Evolutionary conservation across 2,888 invertebrate genomes (phyloP).

Genomic region (Drosophila seclusa): DNA sequence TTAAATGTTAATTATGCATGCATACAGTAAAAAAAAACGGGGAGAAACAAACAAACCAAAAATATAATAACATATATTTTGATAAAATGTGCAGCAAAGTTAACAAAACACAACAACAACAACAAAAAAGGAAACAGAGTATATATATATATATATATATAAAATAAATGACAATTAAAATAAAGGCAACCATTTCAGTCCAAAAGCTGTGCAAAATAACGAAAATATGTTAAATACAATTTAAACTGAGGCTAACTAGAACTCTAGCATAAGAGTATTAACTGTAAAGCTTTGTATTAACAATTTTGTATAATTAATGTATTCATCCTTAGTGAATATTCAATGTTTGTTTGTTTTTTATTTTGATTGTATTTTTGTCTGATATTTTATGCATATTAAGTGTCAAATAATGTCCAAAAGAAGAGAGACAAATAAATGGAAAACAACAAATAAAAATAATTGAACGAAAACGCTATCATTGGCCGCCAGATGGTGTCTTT

Average conservation of each 20-base stretch:
- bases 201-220: conserved; percentile 13
- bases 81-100: conserved; percentile 28
- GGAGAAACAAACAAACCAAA: neutral
- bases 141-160: neutral
- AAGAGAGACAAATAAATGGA: conserved; percentile 40
- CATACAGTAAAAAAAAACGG: neutral
- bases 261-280: conserved; percentile 8
- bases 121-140: neutral
- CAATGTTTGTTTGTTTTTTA: conserved; percentile 2
- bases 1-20: conserved; percentile 24
- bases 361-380: conserved; percentile 49
- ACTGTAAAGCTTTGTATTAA: conserved; percentile 31
- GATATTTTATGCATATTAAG: conserved; percentile 42
- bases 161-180: conserved; percentile 2
- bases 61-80: conserved; percentile 57
- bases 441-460: conserved; percentile 1
- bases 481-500: conserved; percentile 32
- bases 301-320: conserved; percentile 26
- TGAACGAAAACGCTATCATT: conserved; percentile 24
- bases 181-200: conserved; percentile 15
- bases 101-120: neutral
- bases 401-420: conserved; percentile 13
- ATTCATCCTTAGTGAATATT: conserved; percentile 6
- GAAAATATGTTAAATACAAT: neutral
- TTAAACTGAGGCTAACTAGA: conserved; percentile 13